A percentile compares a stretch with the other conserved stretches of the same genome.
These are phyloP conservation scores for Cydia strobilella DNA, from an alignment of 1,140 invertebrate species.

Conservation along the genomic window DNA sequence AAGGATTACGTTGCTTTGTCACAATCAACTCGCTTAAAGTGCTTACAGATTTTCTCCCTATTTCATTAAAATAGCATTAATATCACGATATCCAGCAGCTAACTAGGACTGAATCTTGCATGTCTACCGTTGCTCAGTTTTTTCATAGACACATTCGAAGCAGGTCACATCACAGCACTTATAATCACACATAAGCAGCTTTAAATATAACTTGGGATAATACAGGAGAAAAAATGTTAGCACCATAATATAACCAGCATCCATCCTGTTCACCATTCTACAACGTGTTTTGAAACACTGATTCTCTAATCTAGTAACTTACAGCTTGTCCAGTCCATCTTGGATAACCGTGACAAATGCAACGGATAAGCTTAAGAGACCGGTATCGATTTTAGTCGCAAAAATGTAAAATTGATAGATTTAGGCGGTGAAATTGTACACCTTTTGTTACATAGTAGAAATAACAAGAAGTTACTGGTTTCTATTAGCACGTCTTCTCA, in stretches of 20 bases:
- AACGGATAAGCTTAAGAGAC: slow-evolving; percentile 22
- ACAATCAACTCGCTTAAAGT: slow-evolving; percentile 36
- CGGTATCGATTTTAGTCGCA: too few relatives aligned
- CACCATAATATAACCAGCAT: slow-evolving; percentile 11
- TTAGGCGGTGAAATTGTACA: too few relatives aligned
- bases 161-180: slow-evolving; percentile 15
- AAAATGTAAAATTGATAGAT: too few relatives aligned
- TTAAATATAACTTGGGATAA: slow-evolving; percentile 8
- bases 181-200: not conserved
- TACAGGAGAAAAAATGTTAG: slow-evolving; percentile 27
- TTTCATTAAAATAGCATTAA: slow-evolving; percentile 27
- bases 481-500: too few relatives aligned
- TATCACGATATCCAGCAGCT: slow-evolving; percentile 9
- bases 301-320: not conserved
- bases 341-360: slow-evolving; percentile 24
- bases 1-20: slow-evolving; percentile 35
- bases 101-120: not conserved
- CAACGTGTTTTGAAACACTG: slow-evolving; percentile 15
- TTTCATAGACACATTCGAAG: not conserved
- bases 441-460: too few relatives aligned
- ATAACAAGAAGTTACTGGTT: too few relatives aligned
- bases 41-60: not conserved
- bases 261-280: slow-evolving; percentile 5
- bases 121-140: not conserved
- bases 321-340: slow-evolving; percentile 15